Base-by-base conservation (phyloP, 2,888 invertebrate species). In the Troilus luridus region DNA sequence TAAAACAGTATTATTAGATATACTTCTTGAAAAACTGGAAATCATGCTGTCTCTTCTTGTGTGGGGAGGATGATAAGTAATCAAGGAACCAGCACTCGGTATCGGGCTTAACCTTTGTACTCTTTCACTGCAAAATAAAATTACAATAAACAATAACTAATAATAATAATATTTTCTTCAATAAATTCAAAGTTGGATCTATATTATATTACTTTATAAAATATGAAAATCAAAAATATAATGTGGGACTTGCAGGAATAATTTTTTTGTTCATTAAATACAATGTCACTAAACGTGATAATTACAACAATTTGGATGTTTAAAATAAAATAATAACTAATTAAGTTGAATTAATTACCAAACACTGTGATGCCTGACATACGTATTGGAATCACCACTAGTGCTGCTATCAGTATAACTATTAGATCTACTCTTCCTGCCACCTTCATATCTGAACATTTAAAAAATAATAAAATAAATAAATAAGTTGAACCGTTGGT, bases 61-160 rank as follows among this genome's bases (percentile, higher is more conserved):
- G 58, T 85, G 89, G 59, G 85, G 88, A 2, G 91, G 91, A 56
- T 85, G 89, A 59, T 92, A 90, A 11, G 93, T 93, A 24, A 92
- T 92, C 67, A 93, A 91, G 6, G 93, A 93, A 88, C 93, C 93
- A 92, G 97, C 96, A 94, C 98, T 98, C 41, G 98, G 97, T 93
- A 98, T 98, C 1, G 98, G 98, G 94, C 98, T 98, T 58, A 98
- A 95, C 88, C 97, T 97, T 93, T 96, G 96, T 93, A 96, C 96
- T 94, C 96, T 95, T 93, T 97, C 97, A 92, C 97, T 96, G 93
- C 88, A 94, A 94, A 92, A 91, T 92, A 91, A 88, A 21, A 60
- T n/a, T n/a, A 88, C 1, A 90, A 64, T 27, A 27, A 67, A 59
- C 17, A 64, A 24, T n/a, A 24, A 67, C 24, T 62, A 41, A 3